Percentiles rank a stretch among this genome's conserved stretches.
phyloP scores from a whole-genome alignment of 2,888 invertebrate genomes.

The Epistrophella euchroma region DNA sequence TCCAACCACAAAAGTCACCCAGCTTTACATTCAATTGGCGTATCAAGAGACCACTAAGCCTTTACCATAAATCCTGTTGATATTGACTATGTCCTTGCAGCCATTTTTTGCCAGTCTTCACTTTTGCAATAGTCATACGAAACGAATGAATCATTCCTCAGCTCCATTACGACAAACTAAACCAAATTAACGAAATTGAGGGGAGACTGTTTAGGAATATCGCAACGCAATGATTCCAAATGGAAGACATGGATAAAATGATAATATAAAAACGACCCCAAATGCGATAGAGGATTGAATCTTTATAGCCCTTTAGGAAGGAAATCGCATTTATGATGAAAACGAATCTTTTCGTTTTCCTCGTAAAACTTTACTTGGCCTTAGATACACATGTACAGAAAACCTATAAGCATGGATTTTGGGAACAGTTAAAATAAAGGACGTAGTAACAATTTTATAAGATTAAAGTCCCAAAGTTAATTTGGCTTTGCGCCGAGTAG shows the following conservation, averaged over 20 bases:
- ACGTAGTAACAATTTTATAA: conserved; percentile 14
- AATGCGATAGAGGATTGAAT: conserved; percentile 54
- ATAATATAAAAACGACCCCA: conserved; percentile 20
- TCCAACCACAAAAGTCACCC: conserved; percentile 26
- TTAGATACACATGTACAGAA: not conserved
- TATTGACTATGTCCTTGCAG: conserved; percentile 38
- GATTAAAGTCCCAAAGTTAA: conserved; percentile 20
- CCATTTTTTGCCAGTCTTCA: not conserved
- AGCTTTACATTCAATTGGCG: conserved; percentile 61
- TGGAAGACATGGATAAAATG: not conserved
- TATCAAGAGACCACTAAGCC: conserved; percentile 50
- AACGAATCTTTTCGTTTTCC: conserved; percentile 40
- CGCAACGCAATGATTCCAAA: conserved; percentile 7
- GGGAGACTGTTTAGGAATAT: not conserved
- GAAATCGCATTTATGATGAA: conserved; percentile 69
- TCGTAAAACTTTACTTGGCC: conserved; percentile 49
- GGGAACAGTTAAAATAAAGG: conserved; percentile 31
- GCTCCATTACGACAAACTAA: conserved; percentile 39
- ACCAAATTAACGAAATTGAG: conserved; percentile 53
- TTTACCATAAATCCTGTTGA: conserved; percentile 20
- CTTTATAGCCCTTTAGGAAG: conserved; percentile 63
- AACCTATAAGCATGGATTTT: not conserved
- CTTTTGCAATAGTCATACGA: not conserved
- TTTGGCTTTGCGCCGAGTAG: conserved; percentile 51
- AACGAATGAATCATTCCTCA: not conserved